These are phyloP conservation scores for Microvelia longipes DNA, from an alignment of 1,140 invertebrate genomes.

Conservation along the genomic window DNA sequence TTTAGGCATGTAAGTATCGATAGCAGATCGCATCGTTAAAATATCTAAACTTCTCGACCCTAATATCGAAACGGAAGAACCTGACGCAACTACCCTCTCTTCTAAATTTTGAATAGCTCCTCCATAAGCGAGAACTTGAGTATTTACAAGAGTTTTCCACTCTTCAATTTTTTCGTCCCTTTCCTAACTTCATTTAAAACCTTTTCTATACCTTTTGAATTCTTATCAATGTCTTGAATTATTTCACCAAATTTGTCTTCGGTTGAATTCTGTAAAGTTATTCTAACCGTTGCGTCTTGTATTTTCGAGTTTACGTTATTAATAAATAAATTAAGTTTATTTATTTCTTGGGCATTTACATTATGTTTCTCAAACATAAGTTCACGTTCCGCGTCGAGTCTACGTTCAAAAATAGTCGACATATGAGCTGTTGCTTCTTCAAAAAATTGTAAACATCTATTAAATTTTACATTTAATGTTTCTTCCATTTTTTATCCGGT, in stretches of 20 bases:
- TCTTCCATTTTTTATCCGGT: too few species aligned
- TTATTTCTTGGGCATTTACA: too few species aligned
- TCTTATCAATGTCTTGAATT: not conserved
- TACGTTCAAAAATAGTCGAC: too few species aligned
- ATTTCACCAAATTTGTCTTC: not conserved
- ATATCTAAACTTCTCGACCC: not conserved
- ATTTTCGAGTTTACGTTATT: too few species aligned
- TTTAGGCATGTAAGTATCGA: not conserved
- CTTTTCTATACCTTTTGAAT: not conserved
- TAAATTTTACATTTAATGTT: too few species aligned
- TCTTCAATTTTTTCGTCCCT: not conserved
- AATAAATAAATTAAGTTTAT: too few species aligned
- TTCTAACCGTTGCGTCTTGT: too few species aligned
- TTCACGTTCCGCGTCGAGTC: too few species aligned
- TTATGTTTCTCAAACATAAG: too few species aligned
- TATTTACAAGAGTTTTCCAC: not conserved
- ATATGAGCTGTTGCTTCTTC: too few species aligned
- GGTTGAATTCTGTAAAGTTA: too few species aligned
- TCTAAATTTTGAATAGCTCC: not conserved
- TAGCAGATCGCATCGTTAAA: not conserved
- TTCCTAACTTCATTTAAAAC: not conserved
- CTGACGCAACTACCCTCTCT: not conserved
- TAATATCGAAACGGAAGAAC: not conserved
- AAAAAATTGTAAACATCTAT: too few species aligned
- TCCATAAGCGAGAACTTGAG: not conserved